Evolutionary conservation across 2,888 invertebrate species (phyloP).

Genomic region (Erebia aethiops): DNA sequence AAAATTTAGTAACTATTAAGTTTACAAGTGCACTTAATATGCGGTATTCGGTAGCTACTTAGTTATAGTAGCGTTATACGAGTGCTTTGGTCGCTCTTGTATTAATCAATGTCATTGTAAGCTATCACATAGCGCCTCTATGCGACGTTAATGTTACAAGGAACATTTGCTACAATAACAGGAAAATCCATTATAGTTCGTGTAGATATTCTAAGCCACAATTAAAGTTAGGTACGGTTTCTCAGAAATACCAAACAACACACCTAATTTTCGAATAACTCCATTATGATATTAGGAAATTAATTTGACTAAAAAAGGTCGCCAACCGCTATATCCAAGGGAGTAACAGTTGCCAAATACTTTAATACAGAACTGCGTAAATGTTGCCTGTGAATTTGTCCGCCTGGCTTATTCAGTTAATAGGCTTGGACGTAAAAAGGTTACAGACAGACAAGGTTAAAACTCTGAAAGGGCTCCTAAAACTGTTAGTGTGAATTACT

Average conservation of each 20-base stretch:
- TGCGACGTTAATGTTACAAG: background rate
- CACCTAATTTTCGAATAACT: background rate
- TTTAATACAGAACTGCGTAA: too few relatives aligned
- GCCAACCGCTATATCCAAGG: too few relatives aligned
- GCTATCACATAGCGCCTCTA: background rate
- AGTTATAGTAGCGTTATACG: constrained; percentile 1
- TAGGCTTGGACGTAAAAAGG: too few relatives aligned
- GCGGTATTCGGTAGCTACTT: background rate
- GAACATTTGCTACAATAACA: background rate
- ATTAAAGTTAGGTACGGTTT: background rate
- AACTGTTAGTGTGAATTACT: too few relatives aligned
- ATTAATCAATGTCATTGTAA: constrained; percentile 11
- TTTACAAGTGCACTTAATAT: background rate
- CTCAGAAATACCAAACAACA: background rate
- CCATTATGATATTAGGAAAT: background rate
- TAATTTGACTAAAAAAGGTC: background rate
- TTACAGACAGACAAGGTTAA: too few relatives aligned
- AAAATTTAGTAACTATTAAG: constrained; percentile 8
- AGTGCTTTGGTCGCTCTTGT: constrained; percentile 7
- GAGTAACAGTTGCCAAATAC: too few relatives aligned
- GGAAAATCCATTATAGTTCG: background rate
- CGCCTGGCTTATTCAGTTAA: too few relatives aligned
- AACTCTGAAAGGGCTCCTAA: too few relatives aligned
- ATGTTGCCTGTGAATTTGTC: too few relatives aligned
- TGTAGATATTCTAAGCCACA: background rate